Conservation (phyloP, 2,888 invertebrate genomes). For the Apoda limacodes region DNA sequence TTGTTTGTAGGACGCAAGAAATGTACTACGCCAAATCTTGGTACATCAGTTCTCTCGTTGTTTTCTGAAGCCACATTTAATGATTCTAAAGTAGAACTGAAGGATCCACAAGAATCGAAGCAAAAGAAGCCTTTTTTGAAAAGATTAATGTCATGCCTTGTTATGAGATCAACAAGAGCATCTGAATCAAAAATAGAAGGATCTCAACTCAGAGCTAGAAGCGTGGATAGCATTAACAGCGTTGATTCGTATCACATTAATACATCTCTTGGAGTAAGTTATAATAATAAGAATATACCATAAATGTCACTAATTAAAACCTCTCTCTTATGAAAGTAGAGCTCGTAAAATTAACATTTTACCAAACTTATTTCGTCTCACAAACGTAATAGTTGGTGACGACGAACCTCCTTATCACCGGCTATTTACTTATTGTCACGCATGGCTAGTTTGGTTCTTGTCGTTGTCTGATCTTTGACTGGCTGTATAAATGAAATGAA, state of each 20-base stretch:
- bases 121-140: conserved; percentile 41
- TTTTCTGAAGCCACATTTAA: conserved; percentile 25
- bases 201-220: conserved; percentile 18
- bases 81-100: conserved; percentile 3
- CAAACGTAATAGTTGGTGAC: too few species aligned
- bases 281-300: too few species aligned
- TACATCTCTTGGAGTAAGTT: conserved; percentile 46
- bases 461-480: too few species aligned
- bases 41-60: conserved; percentile 40
- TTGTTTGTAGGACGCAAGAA: conserved; percentile 33
- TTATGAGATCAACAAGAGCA: conserved; percentile 33
- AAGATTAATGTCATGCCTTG: conserved; percentile 47
- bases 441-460: too few species aligned
- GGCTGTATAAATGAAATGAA: too few species aligned
- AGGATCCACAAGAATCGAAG: conserved; percentile 17
- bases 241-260: conserved; percentile 50
- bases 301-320: too few species aligned
- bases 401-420: too few species aligned
- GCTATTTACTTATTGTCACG: too few species aligned
- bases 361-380: too few species aligned
- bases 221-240: conserved; percentile 34
- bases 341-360: too few species aligned
- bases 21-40: conserved; percentile 44
- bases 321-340: too few species aligned
- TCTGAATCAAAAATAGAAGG: conserved; percentile 25